A percentile compares a stretch with the other conserved stretches of the same genome.
Evolutionary conservation across 2,888 invertebrate genomes (phyloP).

Genomic region (Drosophila multiciliata): DNA sequence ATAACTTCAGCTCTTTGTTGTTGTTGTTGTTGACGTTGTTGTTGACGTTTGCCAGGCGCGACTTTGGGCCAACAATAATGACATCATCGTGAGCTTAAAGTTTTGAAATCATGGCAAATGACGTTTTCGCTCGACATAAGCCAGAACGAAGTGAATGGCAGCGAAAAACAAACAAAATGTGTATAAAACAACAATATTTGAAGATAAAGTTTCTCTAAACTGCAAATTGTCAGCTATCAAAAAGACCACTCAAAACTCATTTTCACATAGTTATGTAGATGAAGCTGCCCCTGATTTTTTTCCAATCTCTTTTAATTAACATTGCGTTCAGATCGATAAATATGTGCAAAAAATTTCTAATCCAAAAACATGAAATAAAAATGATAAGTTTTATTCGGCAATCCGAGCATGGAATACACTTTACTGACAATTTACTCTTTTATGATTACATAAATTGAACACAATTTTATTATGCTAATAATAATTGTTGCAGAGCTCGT

Average conservation of each 20-base stretch:
- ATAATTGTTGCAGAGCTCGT: neutral
- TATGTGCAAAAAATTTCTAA: conserved; percentile 49
- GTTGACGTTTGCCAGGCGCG: conserved; percentile 63
- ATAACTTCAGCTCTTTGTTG: conserved; percentile 56
- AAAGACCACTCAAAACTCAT: conserved; percentile 16
- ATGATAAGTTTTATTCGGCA: neutral
- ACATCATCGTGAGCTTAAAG: conserved; percentile 75
- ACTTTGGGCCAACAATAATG: conserved; percentile 67
- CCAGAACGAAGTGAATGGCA: conserved; percentile 18
- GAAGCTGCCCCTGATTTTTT: conserved; percentile 20
- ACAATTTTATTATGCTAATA: neutral
- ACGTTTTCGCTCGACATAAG: conserved; percentile 55
- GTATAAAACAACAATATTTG: neutral
- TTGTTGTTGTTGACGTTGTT: conserved; percentile 13
- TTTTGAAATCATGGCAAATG: conserved; percentile 74
- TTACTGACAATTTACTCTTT: neutral
- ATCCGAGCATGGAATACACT: conserved; percentile 4
- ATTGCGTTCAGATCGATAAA: conserved; percentile 54
- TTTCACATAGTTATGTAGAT: conserved; percentile 38
- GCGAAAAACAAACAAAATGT: conserved; percentile 22
- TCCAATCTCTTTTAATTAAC: conserved; percentile 58
- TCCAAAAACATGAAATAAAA: conserved; percentile 5
- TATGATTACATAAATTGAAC: neutral
- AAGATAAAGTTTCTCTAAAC: conserved; percentile 20
- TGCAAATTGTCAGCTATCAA: conserved; percentile 27